Percentiles rank a stretch among this genome's conserved stretches.
Conservation (phyloP, 1,140 invertebrate genomes). For the Brachionus angularis region DNA sequence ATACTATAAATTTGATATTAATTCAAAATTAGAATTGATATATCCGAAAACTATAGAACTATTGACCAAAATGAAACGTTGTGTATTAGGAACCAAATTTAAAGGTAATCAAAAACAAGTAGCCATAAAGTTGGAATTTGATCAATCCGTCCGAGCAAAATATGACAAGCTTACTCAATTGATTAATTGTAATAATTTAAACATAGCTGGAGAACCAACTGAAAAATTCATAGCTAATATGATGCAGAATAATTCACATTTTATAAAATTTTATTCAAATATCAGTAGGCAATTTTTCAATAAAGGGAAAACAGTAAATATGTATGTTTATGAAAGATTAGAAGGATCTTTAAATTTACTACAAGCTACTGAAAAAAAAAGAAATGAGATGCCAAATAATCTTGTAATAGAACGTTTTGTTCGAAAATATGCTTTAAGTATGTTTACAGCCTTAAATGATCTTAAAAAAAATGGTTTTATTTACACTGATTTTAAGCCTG, state of each 20-base stretch:
- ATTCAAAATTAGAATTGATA: background rate
- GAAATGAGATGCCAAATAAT: background rate
- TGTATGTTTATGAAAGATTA: constrained; percentile 31
- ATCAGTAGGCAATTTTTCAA: constrained; percentile 31
- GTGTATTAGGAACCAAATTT: constrained; percentile 23
- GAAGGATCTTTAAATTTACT: constrained; percentile 29
- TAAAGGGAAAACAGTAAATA: background rate
- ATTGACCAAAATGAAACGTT: constrained; percentile 12
- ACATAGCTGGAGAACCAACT: background rate
- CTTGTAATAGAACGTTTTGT: background rate
- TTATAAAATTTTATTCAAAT: constrained; percentile 20
- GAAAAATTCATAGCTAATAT: constrained; percentile 26
- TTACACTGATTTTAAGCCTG: constrained; percentile 39
- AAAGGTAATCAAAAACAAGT: background rate
- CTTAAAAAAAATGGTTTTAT: constrained; percentile 24
- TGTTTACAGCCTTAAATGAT: background rate
- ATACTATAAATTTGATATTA: background rate
- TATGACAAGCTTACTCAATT: background rate
- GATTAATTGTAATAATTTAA: constrained; percentile 6
- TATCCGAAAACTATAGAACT: constrained; percentile 19
- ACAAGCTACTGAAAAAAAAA: background rate
- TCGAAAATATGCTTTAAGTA: background rate
- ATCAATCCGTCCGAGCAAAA: constrained; percentile 19
- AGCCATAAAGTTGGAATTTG: constrained; percentile 37
- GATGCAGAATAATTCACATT: background rate